Percentiles rank a stretch among this genome's conserved stretches.
These are phyloP conservation scores for Hyperoplus immaculatus DNA, from an alignment of 2,797 vertebrate genomes.

Conservation along the genomic window DNA sequence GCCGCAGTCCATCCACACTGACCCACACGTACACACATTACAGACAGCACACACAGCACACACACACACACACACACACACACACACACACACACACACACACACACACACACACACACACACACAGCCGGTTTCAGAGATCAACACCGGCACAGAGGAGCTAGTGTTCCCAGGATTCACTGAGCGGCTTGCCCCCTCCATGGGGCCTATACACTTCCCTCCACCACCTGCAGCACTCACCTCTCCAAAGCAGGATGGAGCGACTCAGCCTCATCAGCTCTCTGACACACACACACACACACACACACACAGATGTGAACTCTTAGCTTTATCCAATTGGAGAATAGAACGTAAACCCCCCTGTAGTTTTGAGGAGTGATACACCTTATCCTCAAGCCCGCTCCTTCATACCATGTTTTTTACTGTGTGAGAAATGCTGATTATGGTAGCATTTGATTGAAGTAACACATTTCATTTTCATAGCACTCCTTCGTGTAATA, in stretches of 20 bases:
- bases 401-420: slow-evolving; percentile 6
- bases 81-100: slow-evolving; percentile 19
- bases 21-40: slow-evolving; percentile 7
- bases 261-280: slow-evolving; percentile 43
- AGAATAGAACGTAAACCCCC: slow-evolving; percentile 1
- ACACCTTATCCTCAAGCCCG: neutral
- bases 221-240: slow-evolving; percentile 68
- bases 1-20: slow-evolving; percentile 52
- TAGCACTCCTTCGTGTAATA: slow-evolving; percentile 38
- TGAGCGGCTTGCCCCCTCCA: slow-evolving; percentile 23
- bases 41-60: slow-evolving; percentile 3
- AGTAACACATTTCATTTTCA: neutral
- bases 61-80: slow-evolving; percentile 33
- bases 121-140: slow-evolving; percentile 59
- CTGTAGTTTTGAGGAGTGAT: neutral
- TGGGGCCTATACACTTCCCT: slow-evolving; percentile 59
- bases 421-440: slow-evolving; percentile 26
- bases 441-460: slow-evolving; percentile 13
- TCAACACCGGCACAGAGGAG: slow-evolving; percentile 63
- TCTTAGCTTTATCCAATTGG: slow-evolving; percentile 20
- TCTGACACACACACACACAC: neutral
- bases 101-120: slow-evolving; percentile 30
- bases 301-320: slow-evolving; percentile 1
- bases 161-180: slow-evolving; percentile 65
- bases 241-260: slow-evolving; percentile 49